phyloP scores from a whole-genome alignment of 2,113 vertebrate genomes.

The Pomatorhinus ruficollis region DNA sequence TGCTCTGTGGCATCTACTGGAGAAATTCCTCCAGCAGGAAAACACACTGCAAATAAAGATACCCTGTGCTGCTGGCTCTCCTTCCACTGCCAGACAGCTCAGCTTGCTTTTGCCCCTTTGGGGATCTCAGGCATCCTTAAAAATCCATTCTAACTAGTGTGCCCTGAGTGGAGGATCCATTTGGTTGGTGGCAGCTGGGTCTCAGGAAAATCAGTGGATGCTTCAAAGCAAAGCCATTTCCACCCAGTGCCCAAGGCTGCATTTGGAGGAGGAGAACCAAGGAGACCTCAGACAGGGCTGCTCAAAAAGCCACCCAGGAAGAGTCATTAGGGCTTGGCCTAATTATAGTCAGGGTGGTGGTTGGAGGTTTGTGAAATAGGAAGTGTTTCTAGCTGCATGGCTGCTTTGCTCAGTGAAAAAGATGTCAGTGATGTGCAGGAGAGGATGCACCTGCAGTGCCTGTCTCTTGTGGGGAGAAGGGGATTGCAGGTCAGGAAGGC shows the following conservation, averaged over 20 bases:
- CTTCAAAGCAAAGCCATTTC: neutral
- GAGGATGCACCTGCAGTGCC: neutral
- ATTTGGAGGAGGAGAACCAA: neutral
- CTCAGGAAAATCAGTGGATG: neutral
- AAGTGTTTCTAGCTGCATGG: neutral
- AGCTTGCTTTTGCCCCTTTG: neutral
- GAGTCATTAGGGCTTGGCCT: neutral
- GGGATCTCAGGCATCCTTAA: neutral
- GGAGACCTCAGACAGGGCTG: neutral
- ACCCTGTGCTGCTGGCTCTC: neutral
- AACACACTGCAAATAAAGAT: slow-evolving; percentile 47
- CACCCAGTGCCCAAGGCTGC: neutral
- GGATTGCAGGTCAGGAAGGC: neutral
- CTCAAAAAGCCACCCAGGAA: neutral
- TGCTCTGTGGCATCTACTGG: slow-evolving; percentile 43
- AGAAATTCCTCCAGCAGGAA: slow-evolving; percentile 41
- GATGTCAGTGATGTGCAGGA: neutral
- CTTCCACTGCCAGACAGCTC: neutral
- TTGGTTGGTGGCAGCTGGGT: neutral
- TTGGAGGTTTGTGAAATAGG: neutral
- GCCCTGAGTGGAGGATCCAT: rapidly evolving
- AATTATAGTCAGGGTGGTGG: neutral
- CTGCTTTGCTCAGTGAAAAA: neutral
- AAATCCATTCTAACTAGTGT: neutral
- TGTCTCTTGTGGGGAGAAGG: neutral